A percentile compares a stretch with the other conserved stretches of the same genome.
phyloP scores from a whole-genome alignment of 2,113 vertebrate species.

The Pedetes capensis region DNA sequence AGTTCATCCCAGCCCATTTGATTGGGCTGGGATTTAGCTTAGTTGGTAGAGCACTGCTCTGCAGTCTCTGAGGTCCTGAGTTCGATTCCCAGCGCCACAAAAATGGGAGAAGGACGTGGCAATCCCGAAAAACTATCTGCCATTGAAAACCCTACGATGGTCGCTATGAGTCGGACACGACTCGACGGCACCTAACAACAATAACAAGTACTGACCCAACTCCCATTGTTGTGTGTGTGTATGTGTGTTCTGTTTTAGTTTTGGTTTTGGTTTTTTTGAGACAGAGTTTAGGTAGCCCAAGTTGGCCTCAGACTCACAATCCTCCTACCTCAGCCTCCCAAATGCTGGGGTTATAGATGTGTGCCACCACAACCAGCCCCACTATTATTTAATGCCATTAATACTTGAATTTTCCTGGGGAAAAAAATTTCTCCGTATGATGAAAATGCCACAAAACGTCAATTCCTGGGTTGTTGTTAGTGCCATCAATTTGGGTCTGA shows the following conservation, averaged over 20 bases:
- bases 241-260: neutral
- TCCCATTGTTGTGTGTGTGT: too few species aligned
- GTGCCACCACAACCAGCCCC: neutral
- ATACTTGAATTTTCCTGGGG: neutral
- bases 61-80: too few species aligned
- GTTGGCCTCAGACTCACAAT: neutral
- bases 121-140: too few species aligned
- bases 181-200: too few species aligned
- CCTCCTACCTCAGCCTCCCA: neutral
- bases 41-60: too few species aligned
- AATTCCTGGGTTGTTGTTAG: neutral
- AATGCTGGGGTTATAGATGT: neutral
- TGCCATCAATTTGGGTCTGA: too few species aligned
- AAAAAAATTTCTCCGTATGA: conserved; percentile 1
- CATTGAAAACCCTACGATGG: too few species aligned
- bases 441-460: conserved; percentile 18
- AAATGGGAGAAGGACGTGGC: too few species aligned
- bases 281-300: neutral
- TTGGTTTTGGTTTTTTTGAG: neutral
- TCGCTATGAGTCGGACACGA: too few species aligned
- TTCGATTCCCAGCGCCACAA: too few species aligned
- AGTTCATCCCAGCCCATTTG: neutral
- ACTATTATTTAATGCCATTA: neutral
- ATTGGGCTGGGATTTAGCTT: too few species aligned
- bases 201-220: neutral